A percentile compares a stretch with the other conserved stretches of the same genome.
Conservation (phyloP, 2,113 vertebrate genomes). For the Brachyhypopomus gauderio region DNA sequence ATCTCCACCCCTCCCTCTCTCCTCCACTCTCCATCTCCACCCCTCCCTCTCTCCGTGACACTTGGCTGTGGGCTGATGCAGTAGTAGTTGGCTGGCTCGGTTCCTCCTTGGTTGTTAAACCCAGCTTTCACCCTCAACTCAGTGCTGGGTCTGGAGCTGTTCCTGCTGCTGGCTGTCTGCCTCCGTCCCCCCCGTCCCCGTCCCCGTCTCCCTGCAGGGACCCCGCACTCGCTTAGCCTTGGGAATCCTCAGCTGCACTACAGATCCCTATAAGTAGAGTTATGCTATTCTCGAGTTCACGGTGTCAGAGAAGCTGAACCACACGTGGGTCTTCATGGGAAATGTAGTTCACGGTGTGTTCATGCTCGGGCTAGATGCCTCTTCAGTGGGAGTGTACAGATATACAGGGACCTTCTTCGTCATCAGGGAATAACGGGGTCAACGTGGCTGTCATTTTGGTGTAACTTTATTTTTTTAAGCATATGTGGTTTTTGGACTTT, state of each 20-base stretch:
- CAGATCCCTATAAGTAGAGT: neutral
- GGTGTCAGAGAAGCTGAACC: too few relatives aligned
- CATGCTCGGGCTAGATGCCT: neutral
- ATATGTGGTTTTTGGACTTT: slow-evolving; percentile 61
- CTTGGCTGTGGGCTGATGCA: neutral
- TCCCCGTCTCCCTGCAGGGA: neutral
- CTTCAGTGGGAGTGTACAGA: slow-evolving; percentile 18
- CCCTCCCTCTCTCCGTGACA: too few relatives aligned
- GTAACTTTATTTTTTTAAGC: slow-evolving; percentile 48
- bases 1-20: neutral
- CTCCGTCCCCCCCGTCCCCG: neutral
- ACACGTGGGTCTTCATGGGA: too few relatives aligned
- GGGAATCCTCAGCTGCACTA: neutral
- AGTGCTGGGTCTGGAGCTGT: neutral
- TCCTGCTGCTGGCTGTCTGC: slow-evolving; percentile 1
- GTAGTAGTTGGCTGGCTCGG: neutral
- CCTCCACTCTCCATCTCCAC: too few relatives aligned
- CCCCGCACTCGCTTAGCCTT: neutral
- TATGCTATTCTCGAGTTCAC: neutral
- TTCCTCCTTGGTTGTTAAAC: slow-evolving; percentile 7
- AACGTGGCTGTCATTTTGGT: slow-evolving; percentile 39
- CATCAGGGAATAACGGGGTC: slow-evolving; percentile 36
- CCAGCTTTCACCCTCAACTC: slow-evolving; percentile 42
- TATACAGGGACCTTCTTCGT: slow-evolving; percentile 42
- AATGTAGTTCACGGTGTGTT: neutral